Evolutionary conservation across 53 echinoderm and acorn worm genomes (phyloP), one percentile per base, ranked within the genome.

Genomic region (Astropecten irregularis): DNA sequence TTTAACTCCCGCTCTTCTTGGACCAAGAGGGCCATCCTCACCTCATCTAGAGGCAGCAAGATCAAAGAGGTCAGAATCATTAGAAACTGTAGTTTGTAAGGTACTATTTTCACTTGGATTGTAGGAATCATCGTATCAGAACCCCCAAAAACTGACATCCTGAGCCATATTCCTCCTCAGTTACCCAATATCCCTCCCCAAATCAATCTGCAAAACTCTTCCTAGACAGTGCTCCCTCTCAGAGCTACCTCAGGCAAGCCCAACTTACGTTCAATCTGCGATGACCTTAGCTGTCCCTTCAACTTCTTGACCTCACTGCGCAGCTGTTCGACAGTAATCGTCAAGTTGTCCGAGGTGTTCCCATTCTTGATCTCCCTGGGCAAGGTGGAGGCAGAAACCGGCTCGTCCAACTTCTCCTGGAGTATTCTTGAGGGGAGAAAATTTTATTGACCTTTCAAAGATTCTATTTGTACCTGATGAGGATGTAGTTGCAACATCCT

Each of bases 331-430:
- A 97, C 90, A 40, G 92, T 92, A 71, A 95, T 84, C 6, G 92
- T 88, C 62, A 97, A 84, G 60, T 88, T 92, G 28, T 97, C 92
- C 14, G 96, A 91, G 27, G 89, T 90, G 58, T 92, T 93, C 1
- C 97, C 97, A 48, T 97, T 97, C 83, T 97, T 97, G 56, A 97
- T 92, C 22, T 97, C 97, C 25, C 94, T 84, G 4, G 97, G 97
- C 4, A 90, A 93, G 49, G 93, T 83, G 0, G 97, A 94, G 9
- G 93, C 97, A 35, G 97, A 97, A 8, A 96, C 92, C 7, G 94
- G 97, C 86, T 97, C 91, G 31, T 97, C 97, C 61, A 97, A 37
- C 86, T 97, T 94, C 37, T 97, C 93, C 61, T 97, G 97, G 3
- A 97, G 84, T 50, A 92, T 94, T 68, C 97, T 97, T 56, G 33